Evolutionary conservation across 1,140 invertebrate species (phyloP).

Genomic region (Linepithema humile): DNA sequence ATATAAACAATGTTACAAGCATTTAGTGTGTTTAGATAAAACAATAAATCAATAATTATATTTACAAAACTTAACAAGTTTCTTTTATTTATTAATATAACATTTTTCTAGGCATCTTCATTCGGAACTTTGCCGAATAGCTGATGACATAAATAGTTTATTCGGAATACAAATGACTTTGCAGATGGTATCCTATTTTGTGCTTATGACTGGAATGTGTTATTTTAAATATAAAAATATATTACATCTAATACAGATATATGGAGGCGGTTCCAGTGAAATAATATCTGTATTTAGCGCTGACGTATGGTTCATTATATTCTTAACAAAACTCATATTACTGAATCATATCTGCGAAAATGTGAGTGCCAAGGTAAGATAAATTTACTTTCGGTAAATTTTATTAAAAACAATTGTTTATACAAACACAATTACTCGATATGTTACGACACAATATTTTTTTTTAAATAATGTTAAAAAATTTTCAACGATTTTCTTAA

Average conservation of each 20-base stretch:
- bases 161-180: constrained; percentile 12
- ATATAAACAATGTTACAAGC: too few relatives aligned
- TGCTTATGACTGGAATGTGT: neutral
- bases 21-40: too few relatives aligned
- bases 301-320: neutral
- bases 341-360: constrained; percentile 22
- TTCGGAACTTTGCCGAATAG: constrained; percentile 1
- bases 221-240: neutral
- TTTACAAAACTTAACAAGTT: too few relatives aligned
- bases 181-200: constrained; percentile 7
- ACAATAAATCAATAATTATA: too few relatives aligned
- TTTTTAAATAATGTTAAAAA: too few relatives aligned
- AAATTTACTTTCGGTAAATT: neutral
- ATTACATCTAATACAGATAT: neutral
- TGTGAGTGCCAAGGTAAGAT: constrained; percentile 8
- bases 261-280: neutral
- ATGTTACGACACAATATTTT: too few relatives aligned
- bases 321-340: neutral
- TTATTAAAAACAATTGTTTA: neutral
- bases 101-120: constrained; percentile 33
- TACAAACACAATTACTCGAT: neutral
- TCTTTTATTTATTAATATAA: neutral
- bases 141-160: neutral
- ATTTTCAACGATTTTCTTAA: too few relatives aligned
- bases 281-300: neutral